Conservation (phyloP, 2,797 vertebrate genomes). For the Typhlichthys eigenmanni region DNA sequence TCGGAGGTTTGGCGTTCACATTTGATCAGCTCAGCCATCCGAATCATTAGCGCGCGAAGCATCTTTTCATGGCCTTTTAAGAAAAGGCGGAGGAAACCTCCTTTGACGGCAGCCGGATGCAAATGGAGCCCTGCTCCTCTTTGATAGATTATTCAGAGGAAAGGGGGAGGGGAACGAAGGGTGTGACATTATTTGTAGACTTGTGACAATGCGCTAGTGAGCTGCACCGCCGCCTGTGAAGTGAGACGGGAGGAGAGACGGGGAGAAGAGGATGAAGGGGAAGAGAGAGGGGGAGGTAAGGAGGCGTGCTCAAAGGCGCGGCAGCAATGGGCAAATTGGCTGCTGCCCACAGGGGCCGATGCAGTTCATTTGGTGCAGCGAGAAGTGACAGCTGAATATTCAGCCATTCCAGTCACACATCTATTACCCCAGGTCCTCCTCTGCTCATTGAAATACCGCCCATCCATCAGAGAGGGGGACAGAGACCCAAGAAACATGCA, state of each 20-base stretch:
- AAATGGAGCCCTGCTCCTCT: constrained; percentile 50
- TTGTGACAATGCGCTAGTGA: constrained; percentile 56
- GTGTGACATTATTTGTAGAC: constrained; percentile 57
- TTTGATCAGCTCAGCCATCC: constrained; percentile 53
- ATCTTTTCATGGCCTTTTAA: constrained; percentile 48
- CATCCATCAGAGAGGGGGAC: constrained; percentile 37
- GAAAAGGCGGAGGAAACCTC: constrained; percentile 44
- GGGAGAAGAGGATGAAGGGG: background rate
- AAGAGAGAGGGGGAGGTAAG: constrained; percentile 8
- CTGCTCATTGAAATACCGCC: constrained; percentile 27
- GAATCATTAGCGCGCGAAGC: constrained; percentile 49
- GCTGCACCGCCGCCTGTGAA: constrained; percentile 32
- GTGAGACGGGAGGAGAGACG: constrained; percentile 25
- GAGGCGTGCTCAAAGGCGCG: constrained; percentile 44
- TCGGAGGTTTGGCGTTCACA: constrained; percentile 37
- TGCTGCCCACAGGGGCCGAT: constrained; percentile 67
- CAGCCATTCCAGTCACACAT: constrained; percentile 62
- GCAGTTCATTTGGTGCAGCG: constrained; percentile 71
- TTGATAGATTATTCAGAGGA: constrained; percentile 63
- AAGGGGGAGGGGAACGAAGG: constrained; percentile 2
- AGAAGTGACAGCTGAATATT: constrained; percentile 78
- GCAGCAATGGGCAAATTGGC: constrained; percentile 69
- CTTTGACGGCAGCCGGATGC: constrained; percentile 51
- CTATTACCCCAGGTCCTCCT: constrained; percentile 50
- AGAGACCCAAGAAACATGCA: constrained; percentile 21